Conservation (phyloP, 2,797 vertebrate genomes). For the Neopelma chrysocephalum region DNA sequence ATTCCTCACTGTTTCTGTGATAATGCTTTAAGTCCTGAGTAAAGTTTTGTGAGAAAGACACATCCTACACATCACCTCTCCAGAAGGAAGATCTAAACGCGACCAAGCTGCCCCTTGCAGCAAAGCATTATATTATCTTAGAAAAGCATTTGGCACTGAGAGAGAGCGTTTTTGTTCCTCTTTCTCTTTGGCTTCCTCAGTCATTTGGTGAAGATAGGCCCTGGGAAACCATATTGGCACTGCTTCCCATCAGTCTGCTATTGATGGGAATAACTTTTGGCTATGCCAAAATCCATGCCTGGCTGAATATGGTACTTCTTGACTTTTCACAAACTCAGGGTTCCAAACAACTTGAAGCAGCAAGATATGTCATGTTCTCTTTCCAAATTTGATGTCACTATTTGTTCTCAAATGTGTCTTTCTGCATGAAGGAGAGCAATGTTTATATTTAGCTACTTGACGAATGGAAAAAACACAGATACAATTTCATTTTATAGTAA, state of each 20-base stretch:
- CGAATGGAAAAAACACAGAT: neutral
- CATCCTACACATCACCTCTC: neutral
- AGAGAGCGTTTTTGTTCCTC: neutral
- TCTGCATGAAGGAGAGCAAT: neutral
- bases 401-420: neutral
- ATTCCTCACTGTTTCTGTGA: neutral
- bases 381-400: neutral
- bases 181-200: neutral
- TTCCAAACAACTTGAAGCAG: neutral
- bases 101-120: neutral
- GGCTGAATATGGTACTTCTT: neutral
- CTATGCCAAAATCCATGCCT: neutral
- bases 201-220: neutral
- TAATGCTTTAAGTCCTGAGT: neutral
- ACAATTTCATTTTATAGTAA: neutral
- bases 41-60: neutral
- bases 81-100: neutral
- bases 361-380: neutral
- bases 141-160: neutral
- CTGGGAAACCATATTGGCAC: neutral
- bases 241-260: neutral
- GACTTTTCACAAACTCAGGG: neutral
- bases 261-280: neutral
- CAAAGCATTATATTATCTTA: neutral
- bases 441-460: neutral